Conservation (phyloP, 2,113 vertebrate genomes). For the Catharus minimus region DNA sequence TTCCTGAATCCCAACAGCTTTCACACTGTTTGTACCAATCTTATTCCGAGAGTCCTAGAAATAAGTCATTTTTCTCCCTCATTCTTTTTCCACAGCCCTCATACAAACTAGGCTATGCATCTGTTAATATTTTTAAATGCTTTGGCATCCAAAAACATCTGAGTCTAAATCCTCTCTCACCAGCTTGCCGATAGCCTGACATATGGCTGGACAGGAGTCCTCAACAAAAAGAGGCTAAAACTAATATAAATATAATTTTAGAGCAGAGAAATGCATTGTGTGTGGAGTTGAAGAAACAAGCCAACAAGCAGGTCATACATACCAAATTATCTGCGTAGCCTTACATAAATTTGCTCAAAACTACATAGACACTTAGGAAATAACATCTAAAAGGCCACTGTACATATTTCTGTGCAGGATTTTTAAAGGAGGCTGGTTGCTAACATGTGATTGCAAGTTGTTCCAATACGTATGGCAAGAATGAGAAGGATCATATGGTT, state of each 20-base stretch:
- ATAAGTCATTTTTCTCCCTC: not conserved
- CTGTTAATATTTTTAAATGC: constrained; percentile 3
- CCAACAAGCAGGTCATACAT: not conserved
- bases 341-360: constrained; percentile 10
- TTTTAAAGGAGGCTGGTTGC: not conserved
- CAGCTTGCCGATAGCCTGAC: not conserved
- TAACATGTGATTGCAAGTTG: not conserved
- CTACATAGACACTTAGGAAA: not conserved
- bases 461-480: not conserved
- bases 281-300: not conserved
- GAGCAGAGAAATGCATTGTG: not conserved
- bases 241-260: not conserved
- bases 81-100: not conserved
- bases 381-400: not conserved
- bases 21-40: not conserved
- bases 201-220: not conserved
- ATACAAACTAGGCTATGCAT: not conserved
- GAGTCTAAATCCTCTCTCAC: not conserved
- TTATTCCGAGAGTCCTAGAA: not conserved
- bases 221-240: constrained; percentile 6
- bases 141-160: not conserved
- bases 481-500: constrained; percentile 6
- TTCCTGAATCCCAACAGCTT: not conserved
- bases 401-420: not conserved
- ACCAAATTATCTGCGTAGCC: not conserved